Percentiles rank a stretch among this genome's conserved stretches.
Evolutionary conservation across 2,113 vertebrate species (phyloP).

Genomic region (Hippocampus abdominalis): DNA sequence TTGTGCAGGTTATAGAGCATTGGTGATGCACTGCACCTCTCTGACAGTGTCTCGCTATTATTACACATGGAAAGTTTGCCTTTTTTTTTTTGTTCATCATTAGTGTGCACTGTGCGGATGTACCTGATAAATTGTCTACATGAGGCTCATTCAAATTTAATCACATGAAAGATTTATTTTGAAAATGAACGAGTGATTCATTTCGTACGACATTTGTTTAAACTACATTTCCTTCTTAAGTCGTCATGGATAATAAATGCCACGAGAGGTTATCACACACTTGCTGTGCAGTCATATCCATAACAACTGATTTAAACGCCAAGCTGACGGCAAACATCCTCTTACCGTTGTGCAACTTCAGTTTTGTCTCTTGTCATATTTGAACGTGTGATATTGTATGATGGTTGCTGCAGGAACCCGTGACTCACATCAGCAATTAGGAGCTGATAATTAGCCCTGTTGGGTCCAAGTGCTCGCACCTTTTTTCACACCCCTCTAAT

Average conservation of each 20-base stretch:
- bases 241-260: background rate
- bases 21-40: background rate
- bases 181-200: background rate
- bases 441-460: constrained; percentile 68
- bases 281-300: background rate
- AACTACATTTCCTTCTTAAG: constrained; percentile 1
- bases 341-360: constrained; percentile 15
- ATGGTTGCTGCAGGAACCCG: constrained; percentile 60
- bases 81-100: background rate
- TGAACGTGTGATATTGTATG: constrained; percentile 66
- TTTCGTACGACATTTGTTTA: background rate
- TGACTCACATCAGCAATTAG: constrained; percentile 50
- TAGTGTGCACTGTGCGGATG: too few relatives aligned
- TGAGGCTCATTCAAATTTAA: background rate
- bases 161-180: background rate
- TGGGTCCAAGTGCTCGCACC: constrained; percentile 60
- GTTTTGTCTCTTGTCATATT: constrained; percentile 27
- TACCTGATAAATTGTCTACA: background rate
- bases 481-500: constrained; percentile 59
- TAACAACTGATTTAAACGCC: background rate
- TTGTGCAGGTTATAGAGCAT: background rate
- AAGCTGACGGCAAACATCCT: background rate
- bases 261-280: background rate
- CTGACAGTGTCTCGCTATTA: background rate
- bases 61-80: background rate